phyloP scores from a whole-genome alignment of 2,797 vertebrate genomes.

The Melanogrammus aeglefinus region DNA sequence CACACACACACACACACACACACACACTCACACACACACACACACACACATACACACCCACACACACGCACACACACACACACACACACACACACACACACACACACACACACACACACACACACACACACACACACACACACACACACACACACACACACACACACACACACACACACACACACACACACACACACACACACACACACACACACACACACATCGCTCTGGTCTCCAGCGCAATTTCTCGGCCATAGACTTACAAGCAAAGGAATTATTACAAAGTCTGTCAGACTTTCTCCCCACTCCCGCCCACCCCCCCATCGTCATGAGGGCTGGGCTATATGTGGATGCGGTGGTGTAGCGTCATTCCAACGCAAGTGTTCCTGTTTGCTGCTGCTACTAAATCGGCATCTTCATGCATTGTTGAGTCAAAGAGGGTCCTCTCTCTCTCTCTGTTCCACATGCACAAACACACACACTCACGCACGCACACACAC shows the following conservation, averaged over 20 bases:
- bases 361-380: slow-evolving; percentile 41
- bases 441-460: slow-evolving; percentile 27
- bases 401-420: slow-evolving; percentile 68
- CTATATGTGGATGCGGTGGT: background rate
- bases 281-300: no score
- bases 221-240: background rate
- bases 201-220: background rate
- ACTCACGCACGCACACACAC: background rate
- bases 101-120: background rate
- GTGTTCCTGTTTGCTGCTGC: slow-evolving; percentile 71
- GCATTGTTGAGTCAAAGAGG: slow-evolving; percentile 64
- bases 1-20: background rate
- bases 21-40: slow-evolving; percentile 1
- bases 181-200: background rate
- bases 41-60: background rate
- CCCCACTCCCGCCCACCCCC: background rate
- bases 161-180: slow-evolving; percentile 1
- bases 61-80: slow-evolving; percentile 5
- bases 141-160: background rate
- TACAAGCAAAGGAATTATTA: no score
- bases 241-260: background rate
- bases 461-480: slow-evolving; percentile 37
- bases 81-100: slow-evolving; percentile 3
- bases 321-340: background rate
- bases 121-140: background rate